A percentile compares a stretch with the other conserved stretches of the same genome.
Conservation (phyloP, 2,888 invertebrate genomes). For the Eumerus sabulonum region DNA sequence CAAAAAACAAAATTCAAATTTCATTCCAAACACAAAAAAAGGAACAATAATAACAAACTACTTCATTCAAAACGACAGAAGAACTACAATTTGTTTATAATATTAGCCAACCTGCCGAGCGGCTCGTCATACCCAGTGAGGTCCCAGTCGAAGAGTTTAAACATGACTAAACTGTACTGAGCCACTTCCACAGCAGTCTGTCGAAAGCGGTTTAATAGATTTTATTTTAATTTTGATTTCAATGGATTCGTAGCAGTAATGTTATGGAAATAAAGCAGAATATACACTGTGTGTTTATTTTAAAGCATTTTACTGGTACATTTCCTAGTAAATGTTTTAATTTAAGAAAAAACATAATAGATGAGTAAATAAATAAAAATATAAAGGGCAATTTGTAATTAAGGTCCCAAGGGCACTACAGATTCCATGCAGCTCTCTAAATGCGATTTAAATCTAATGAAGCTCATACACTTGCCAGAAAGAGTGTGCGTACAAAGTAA, state of each 20-base stretch:
- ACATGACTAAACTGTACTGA: constrained; percentile 81
- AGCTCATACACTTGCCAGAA: too few species aligned
- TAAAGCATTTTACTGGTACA: too few species aligned
- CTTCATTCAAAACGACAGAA: neutral
- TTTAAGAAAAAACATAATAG: too few species aligned
- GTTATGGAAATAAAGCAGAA: constrained; percentile 56
- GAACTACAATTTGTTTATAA: constrained; percentile 2
- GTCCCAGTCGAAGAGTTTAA: constrained; percentile 94
- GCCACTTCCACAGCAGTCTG: constrained; percentile 83
- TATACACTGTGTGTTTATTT: constrained; percentile 19
- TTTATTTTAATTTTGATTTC: constrained; percentile 21
- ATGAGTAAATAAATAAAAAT: too few species aligned
- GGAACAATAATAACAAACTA: neutral
- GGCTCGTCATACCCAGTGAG: constrained; percentile 93
- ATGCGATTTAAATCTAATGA: neutral
- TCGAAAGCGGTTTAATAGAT: constrained; percentile 37
- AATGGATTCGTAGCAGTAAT: constrained; percentile 14
- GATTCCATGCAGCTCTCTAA: too few species aligned
- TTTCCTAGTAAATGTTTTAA: neutral
- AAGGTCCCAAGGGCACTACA: neutral
- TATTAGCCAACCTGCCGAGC: constrained; percentile 89
- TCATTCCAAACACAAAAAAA: neutral
- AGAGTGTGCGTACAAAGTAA: too few species aligned
- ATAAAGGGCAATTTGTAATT: constrained; percentile 12
- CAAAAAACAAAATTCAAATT: too few species aligned